Percentiles rank a stretch among this genome's conserved stretches.
These are phyloP conservation scores for Drosophila macrospina DNA, from an alignment of 2,888 invertebrate genomes.

Conservation along the genomic window DNA sequence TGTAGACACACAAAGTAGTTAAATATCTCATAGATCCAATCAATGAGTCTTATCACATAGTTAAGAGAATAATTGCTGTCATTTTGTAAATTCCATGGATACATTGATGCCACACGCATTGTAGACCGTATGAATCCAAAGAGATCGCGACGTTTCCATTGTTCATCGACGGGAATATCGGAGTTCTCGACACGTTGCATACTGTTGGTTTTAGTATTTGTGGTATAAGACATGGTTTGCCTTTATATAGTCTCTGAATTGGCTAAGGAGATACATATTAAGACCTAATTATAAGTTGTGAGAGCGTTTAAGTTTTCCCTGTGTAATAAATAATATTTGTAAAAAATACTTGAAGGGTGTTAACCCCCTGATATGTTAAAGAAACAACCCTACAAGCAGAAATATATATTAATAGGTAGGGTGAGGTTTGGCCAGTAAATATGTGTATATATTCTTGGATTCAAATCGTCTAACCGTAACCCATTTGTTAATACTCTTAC, in stretches of 20 bases:
- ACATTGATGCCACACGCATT: conserved; percentile 70
- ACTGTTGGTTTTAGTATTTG: neutral
- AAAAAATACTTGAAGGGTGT: conserved; percentile 3
- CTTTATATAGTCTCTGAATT: conserved; percentile 40
- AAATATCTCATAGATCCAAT: conserved; percentile 62
- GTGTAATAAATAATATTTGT: conserved; percentile 17
- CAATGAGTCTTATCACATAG: conserved; percentile 5
- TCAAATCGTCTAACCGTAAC: neutral
- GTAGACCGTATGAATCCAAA: conserved; percentile 67
- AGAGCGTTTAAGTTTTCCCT: conserved; percentile 12
- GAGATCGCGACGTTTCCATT: conserved; percentile 63
- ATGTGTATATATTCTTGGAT: neutral
- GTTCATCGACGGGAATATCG: neutral
- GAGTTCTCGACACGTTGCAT: conserved; percentile 23
- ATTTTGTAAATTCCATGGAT: conserved; percentile 42
- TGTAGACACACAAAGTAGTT: conserved; percentile 68
- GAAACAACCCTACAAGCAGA: neutral
- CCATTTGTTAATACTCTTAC: conserved; percentile 9
- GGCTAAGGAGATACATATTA: conserved; percentile 3
- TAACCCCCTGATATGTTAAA: neutral
- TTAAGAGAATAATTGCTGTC: conserved; percentile 1
- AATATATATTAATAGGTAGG: neutral
- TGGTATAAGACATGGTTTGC: neutral
- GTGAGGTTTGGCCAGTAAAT: neutral
- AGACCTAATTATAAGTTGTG: conserved; percentile 17